Evolutionary conservation across 2,888 invertebrate species (phyloP).

Genomic region (Pasiphila rectangulata): DNA sequence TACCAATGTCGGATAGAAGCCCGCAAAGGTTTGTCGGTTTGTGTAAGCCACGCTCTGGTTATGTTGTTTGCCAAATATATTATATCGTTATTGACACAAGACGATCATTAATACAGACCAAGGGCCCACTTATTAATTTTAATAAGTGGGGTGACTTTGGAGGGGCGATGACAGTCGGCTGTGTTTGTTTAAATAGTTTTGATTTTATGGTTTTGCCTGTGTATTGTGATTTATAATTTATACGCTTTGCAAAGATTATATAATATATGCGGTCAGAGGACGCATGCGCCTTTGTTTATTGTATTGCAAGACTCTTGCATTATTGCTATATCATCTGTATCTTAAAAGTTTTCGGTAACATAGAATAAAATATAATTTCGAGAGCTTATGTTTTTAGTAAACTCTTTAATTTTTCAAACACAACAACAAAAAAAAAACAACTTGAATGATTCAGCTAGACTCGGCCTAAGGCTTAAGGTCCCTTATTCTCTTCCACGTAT

Average conservation of each 20-base stretch:
- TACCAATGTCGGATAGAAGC: constrained; percentile 4
- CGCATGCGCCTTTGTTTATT: not conserved
- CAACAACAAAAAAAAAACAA: no score
- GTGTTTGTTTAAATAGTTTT: constrained; percentile 71
- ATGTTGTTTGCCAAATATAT: constrained; percentile 75
- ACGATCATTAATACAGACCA: constrained; percentile 76
- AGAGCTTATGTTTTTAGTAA: no score
- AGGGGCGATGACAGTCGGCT: constrained; percentile 60
- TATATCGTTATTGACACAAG: constrained; percentile 76
- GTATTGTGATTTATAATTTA: constrained; percentile 26
- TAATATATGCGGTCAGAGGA: no score
- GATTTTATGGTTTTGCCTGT: constrained; percentile 65
- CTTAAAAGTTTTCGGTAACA: no score
- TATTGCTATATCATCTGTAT: constrained; percentile 1
- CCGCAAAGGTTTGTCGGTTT: constrained; percentile 33
- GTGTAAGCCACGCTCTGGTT: constrained; percentile 48
- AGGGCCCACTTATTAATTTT: constrained; percentile 80
- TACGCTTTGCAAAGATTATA: no score
- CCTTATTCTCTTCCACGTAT: no score
- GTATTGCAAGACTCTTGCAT: not conserved
- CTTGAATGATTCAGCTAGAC: no score
- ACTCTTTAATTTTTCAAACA: no score
- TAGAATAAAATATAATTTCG: no score
- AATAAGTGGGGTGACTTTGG: constrained; percentile 75
- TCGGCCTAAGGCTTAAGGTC: no score